Percentiles rank a stretch among this genome's conserved stretches.
These are phyloP conservation scores for Caretta caretta DNA, from an alignment of 2,113 vertebrate genomes.

Conservation along the genomic window DNA sequence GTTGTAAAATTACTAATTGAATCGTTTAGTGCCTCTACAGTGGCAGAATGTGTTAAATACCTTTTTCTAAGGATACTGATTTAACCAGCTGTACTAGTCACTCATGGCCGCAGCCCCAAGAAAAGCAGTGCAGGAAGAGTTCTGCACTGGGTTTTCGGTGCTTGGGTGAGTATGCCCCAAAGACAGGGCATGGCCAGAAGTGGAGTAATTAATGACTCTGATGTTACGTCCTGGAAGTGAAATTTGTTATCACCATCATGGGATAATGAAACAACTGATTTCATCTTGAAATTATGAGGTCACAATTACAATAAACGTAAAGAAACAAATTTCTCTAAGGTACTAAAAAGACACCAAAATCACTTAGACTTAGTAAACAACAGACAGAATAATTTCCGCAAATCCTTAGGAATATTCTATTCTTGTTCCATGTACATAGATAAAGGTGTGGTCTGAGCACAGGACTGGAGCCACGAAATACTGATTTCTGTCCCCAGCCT, in stretches of 20 bases:
- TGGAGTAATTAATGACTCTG: neutral
- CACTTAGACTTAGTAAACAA: neutral
- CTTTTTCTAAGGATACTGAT: neutral
- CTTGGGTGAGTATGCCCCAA: neutral
- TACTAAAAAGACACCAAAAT: neutral
- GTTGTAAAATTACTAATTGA: neutral
- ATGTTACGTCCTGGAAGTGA: neutral
- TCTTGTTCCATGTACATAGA: neutral
- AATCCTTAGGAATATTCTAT: neutral
- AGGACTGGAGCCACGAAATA: neutral
- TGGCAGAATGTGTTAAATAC: neutral
- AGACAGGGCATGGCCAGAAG: neutral
- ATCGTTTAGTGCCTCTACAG: neutral
- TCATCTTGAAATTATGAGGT: neutral
- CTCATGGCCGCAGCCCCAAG: neutral
- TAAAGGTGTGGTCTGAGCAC: neutral
- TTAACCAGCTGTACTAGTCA: neutral
- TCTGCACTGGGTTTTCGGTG: neutral
- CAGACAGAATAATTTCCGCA: neutral
- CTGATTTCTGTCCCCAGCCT: neutral
- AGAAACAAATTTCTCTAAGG: neutral
- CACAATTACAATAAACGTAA: neutral
- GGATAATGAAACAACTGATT: neutral
- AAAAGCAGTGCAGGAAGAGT: neutral
- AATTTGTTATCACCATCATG: neutral